These are phyloP conservation scores for Polypterus senegalus DNA, from an alignment of 2,113 vertebrate species.

Conservation along the genomic window DNA sequence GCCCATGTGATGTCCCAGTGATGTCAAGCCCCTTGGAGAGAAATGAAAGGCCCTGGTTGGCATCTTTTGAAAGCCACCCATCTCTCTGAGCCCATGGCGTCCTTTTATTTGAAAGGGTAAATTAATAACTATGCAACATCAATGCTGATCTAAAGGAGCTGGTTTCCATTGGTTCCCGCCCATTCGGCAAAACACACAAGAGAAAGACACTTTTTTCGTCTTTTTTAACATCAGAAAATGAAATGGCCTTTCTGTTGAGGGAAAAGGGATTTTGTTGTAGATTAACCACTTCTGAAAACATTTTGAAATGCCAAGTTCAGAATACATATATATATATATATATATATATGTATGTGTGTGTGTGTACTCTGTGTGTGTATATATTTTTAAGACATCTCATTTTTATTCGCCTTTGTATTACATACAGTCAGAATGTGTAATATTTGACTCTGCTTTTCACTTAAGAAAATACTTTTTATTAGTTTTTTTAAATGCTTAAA, in stretches of 20 bases:
- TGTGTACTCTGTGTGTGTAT: too few relatives aligned
- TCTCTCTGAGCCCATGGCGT: constrained; percentile 44
- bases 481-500: too few relatives aligned
- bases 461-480: too few relatives aligned
- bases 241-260: constrained; percentile 19
- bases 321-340: constrained; percentile 16
- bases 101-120: constrained; percentile 60
- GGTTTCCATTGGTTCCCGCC: constrained; percentile 26
- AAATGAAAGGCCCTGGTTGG: constrained; percentile 45
- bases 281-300: constrained; percentile 26
- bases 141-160: constrained; percentile 36
- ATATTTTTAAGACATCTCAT: not conserved
- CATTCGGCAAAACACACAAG: not conserved
- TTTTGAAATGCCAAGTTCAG: constrained; percentile 27
- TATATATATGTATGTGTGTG: too few relatives aligned
- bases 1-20: constrained; percentile 40
- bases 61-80: constrained; percentile 52
- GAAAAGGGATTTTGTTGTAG: constrained; percentile 16
- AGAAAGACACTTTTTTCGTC: not conserved
- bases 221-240: constrained; percentile 9
- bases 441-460: too few relatives aligned
- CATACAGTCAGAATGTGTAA: too few relatives aligned
- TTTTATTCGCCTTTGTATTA: not conserved
- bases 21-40: constrained; percentile 38
- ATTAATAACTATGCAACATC: constrained; percentile 67